phyloP scores from a whole-genome alignment of 2,888 invertebrate species.

The Drosophila imparisetae region DNA sequence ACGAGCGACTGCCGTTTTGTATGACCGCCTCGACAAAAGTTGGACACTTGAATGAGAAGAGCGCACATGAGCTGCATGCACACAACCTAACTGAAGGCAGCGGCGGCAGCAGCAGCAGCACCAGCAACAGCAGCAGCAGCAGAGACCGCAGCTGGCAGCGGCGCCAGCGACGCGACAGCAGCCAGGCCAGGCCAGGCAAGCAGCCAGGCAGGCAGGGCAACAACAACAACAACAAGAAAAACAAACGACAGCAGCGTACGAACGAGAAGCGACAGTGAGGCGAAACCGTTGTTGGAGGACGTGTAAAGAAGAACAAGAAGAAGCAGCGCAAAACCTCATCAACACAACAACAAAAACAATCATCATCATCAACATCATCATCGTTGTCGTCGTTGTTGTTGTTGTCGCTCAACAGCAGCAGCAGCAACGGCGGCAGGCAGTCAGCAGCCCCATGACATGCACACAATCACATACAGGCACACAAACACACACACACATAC shows the following conservation, averaged over 20 bases:
- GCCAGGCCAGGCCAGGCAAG: conserved; percentile 48
- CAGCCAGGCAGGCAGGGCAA: conserved; percentile 54
- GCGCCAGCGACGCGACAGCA: conserved; percentile 58
- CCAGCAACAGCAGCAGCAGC: conserved; percentile 44
- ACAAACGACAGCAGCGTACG: conserved; percentile 52
- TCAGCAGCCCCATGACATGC: conserved; percentile 60
- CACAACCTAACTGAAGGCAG: conserved; percentile 67
- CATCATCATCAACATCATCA: conserved; percentile 12
- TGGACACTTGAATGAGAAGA: conserved; percentile 84
- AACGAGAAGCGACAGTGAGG: conserved; percentile 60
- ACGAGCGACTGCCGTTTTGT: conserved; percentile 69
- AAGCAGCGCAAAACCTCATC: conserved; percentile 63
- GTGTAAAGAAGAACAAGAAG: conserved; percentile 78
- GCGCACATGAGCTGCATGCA: conserved; percentile 81
- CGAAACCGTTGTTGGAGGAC: conserved; percentile 73
- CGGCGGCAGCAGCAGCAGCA: conserved; percentile 48
- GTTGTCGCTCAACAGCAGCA: conserved; percentile 60
- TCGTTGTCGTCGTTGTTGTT: conserved; percentile 20
- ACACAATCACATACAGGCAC: conserved; percentile 32
- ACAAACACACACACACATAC: conserved; percentile 13
- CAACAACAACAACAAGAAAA: conserved; percentile 47
- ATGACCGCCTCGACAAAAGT: conserved; percentile 84
- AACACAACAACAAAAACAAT: conserved; percentile 47
- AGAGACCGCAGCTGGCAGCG: conserved; percentile 61
- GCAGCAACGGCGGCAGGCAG: conserved; percentile 52